A percentile compares a stretch with the other conserved stretches of the same genome.
These are phyloP conservation scores for Venustaconcha ellipsiformis DNA, from an alignment of 1,140 invertebrate species.

Conservation along the genomic window DNA sequence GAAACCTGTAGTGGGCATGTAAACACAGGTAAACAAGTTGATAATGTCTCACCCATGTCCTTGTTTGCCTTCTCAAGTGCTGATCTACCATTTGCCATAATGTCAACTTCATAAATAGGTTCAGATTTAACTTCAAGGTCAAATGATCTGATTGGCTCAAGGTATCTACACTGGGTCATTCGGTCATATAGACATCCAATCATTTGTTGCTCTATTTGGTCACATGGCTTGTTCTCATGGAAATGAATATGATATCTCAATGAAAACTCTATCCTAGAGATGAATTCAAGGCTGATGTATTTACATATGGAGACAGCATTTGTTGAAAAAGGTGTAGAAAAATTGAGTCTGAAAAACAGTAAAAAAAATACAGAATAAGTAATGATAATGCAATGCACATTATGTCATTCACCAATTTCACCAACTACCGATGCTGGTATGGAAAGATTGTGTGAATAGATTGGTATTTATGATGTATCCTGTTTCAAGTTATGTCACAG, in stretches of 20 bases:
- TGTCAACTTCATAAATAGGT: constrained; percentile 85
- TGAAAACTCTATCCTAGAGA: constrained; percentile 85
- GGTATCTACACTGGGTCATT: constrained; percentile 87
- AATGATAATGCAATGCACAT: no score
- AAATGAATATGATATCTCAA: constrained; percentile 81
- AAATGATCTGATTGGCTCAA: constrained; percentile 79
- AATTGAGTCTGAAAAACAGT: constrained; percentile 82
- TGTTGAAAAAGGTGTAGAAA: constrained; percentile 93
- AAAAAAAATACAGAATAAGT: background rate
- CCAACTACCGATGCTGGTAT: no score
- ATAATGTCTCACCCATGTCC: constrained; percentile 77
- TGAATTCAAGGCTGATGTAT: constrained; percentile 80
- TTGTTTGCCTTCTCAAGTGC: constrained; percentile 87
- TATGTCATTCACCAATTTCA: no score
- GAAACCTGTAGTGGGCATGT: background rate
- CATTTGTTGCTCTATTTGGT: constrained; percentile 43
- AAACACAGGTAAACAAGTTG: background rate
- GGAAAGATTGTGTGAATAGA: no score
- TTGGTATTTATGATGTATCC: background rate
- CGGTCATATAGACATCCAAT: constrained; percentile 79
- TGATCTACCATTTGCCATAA: constrained; percentile 80
- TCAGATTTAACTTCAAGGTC: constrained; percentile 76
- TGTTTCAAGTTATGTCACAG: background rate
- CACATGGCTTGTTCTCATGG: constrained; percentile 20
- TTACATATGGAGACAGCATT: constrained; percentile 95